Evolutionary conservation across 2,888 invertebrate genomes (phyloP).

Genomic region (Limulus polyphemus): DNA sequence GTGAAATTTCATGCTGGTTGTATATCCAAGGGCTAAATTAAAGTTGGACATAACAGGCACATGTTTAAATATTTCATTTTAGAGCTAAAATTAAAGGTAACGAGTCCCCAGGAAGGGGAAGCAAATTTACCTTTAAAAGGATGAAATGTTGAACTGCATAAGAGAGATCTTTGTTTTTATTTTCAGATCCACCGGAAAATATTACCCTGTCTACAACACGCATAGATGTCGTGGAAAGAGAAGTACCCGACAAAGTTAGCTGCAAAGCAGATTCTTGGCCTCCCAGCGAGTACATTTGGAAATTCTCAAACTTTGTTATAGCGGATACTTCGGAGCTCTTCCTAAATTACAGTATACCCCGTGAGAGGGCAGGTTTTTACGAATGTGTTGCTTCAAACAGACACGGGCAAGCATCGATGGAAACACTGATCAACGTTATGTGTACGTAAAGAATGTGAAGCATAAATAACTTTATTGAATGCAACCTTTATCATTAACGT

Average conservation of each 20-base stretch:
- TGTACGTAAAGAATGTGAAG: not conserved
- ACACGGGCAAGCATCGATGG: not conserved
- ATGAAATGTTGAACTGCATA: no score
- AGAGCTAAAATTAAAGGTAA: no score
- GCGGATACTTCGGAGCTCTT: not conserved
- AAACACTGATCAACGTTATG: constrained; percentile 1
- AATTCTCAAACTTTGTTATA: not conserved
- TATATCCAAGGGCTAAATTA: no score
- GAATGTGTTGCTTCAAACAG: not conserved
- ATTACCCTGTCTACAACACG: not conserved
- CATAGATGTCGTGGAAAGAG: not conserved
- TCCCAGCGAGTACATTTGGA: not conserved
- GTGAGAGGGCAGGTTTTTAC: not conserved
- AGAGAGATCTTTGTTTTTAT: not conserved
- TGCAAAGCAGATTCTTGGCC: not conserved
- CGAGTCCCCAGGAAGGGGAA: no score
- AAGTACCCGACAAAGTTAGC: not conserved
- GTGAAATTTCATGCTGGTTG: no score
- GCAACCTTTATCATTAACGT: no score
- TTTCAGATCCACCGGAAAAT: constrained; percentile 1
- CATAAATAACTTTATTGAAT: no score
- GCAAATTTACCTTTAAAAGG: no score
- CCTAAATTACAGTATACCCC: not conserved
- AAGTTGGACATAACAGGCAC: no score
- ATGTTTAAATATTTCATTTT: no score